Conservation (phyloP, 2,113 vertebrate genomes). For the Nestor notabilis region DNA sequence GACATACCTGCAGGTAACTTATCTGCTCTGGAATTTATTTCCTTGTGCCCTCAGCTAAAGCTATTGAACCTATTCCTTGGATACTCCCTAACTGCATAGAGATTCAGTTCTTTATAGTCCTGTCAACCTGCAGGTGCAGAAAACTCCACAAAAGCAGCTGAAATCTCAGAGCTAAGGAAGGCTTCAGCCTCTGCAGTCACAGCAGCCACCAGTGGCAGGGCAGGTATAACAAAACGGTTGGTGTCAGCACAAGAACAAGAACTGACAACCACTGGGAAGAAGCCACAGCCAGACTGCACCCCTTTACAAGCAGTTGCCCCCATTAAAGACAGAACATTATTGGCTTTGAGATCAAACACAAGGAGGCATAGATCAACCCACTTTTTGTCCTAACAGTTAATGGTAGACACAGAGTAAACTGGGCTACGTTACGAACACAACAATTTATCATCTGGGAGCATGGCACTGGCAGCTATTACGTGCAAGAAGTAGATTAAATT, state of each 20-base stretch:
- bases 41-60: neutral
- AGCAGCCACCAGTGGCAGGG: neutral
- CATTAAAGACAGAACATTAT: neutral
- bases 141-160: neutral
- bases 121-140: neutral
- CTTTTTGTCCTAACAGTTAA: neutral
- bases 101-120: neutral
- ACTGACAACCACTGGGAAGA: neutral
- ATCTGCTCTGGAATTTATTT: neutral
- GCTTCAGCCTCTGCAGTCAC: neutral
- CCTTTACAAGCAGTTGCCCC: neutral
- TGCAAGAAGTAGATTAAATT: neutral
- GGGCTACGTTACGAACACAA: neutral
- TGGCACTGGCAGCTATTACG: neutral
- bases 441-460: neutral
- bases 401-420: neutral
- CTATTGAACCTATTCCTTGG: neutral
- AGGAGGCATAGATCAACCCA: neutral
- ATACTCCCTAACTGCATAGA: neutral
- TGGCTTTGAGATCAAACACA: neutral
- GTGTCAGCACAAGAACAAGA: neutral
- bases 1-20: neutral
- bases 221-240: neutral
- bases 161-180: neutral
- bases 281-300: neutral